phyloP scores from a whole-genome alignment of 2,797 vertebrate genomes.

The Halcyon badia region DNA sequence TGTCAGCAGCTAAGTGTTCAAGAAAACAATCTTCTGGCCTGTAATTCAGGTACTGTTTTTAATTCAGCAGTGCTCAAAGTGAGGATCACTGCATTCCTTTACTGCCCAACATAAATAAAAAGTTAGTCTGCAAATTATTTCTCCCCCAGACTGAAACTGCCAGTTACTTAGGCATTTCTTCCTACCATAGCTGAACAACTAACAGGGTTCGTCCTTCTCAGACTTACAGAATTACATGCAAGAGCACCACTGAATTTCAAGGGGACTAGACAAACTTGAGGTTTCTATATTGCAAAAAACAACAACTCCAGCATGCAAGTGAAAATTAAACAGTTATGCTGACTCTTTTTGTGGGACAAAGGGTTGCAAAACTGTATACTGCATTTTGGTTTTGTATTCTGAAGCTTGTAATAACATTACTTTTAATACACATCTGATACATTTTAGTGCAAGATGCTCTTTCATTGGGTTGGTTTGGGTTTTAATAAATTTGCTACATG shows the following conservation, averaged over 20 bases:
- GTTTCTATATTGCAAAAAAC: background rate
- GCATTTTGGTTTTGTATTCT: background rate
- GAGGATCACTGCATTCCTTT: background rate
- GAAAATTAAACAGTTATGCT: background rate
- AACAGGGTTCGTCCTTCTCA: background rate
- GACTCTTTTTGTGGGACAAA: background rate
- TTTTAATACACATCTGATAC: background rate
- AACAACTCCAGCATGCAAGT: background rate
- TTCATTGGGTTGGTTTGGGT: background rate
- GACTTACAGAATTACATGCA: background rate
- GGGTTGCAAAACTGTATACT: background rate
- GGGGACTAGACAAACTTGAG: background rate
- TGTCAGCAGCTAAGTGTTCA: background rate
- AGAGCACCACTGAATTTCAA: background rate
- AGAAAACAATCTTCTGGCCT: rapidly evolving
- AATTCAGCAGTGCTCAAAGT: background rate
- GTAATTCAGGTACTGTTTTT: background rate
- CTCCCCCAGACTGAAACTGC: background rate
- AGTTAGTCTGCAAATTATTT: background rate
- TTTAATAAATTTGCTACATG: background rate
- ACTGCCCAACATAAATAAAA: background rate
- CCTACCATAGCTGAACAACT: background rate
- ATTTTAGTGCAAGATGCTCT: background rate
- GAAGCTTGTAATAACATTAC: background rate
- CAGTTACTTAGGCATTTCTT: background rate